A percentile compares a stretch with the other conserved stretches of the same genome.
Evolutionary conservation across 2,113 vertebrate species (phyloP).

Genomic region (Carettochelys insculpta): DNA sequence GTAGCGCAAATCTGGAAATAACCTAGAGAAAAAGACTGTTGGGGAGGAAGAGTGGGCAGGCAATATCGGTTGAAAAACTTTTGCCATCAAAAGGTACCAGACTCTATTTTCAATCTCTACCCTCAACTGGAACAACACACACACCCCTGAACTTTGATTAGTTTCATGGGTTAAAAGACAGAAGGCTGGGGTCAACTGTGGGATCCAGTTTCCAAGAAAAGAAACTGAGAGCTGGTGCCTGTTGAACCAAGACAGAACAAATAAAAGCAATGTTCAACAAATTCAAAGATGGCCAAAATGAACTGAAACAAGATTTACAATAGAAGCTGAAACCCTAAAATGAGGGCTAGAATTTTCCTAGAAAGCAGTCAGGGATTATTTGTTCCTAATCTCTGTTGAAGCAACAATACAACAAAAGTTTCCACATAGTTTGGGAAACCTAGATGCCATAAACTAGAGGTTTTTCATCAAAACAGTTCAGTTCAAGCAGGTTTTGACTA

Average conservation of each 20-base stretch:
- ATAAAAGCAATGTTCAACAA: neutral
- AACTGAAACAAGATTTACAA: neutral
- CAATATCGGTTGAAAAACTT: neutral
- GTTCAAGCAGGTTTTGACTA: neutral
- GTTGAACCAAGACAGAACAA: neutral
- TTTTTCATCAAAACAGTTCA: neutral
- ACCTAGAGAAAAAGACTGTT: neutral
- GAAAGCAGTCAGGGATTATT: neutral
- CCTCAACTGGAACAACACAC: neutral
- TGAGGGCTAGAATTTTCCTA: neutral
- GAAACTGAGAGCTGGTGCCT: neutral
- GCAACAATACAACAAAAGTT: neutral
- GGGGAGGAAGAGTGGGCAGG: neutral
- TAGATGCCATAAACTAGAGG: neutral
- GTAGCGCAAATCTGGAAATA: neutral
- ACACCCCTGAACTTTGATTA: neutral
- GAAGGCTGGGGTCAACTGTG: neutral
- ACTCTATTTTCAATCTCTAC: neutral
- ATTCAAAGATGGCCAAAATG: neutral
- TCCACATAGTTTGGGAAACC: neutral
- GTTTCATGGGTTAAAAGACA: neutral
- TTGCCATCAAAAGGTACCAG: neutral
- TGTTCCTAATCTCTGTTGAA: neutral
- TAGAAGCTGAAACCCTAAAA: neutral
- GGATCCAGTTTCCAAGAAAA: neutral